Percentiles rank a stretch among this genome's conserved stretches.
These are phyloP conservation scores for Agrochola lota DNA, from an alignment of 2,888 invertebrate species.

Conservation along the genomic window DNA sequence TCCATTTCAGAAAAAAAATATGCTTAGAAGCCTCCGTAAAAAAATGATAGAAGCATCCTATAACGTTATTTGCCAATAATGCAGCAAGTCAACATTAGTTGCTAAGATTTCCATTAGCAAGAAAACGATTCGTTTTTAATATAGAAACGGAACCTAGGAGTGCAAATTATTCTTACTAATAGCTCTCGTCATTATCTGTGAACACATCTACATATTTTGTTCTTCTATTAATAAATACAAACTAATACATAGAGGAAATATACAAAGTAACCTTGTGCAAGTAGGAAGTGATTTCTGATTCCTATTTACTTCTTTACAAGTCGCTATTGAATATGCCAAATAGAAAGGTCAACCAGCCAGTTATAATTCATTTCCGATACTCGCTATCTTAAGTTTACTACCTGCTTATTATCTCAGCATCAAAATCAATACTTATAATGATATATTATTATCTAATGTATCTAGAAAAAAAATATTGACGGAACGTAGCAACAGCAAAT, in stretches of 20 bases:
- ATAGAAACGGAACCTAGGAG: conserved; percentile 26
- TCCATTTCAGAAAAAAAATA: not conserved
- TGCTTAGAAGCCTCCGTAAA: not conserved
- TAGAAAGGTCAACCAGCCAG: conserved; percentile 77
- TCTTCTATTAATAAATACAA: conserved; percentile 66
- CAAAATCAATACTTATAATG: conserved; percentile 47
- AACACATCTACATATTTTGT: conserved; percentile 44
- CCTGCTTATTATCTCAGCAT: conserved; percentile 60
- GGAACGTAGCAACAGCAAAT: conserved; percentile 44
- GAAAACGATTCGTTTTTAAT: conserved; percentile 8
- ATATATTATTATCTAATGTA: conserved; percentile 36
- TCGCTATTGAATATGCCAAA: conserved; percentile 73
- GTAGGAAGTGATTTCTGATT: conserved; percentile 76
- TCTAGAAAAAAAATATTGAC: conserved; percentile 25
- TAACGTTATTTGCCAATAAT: not conserved
- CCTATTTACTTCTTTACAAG: conserved; percentile 71
- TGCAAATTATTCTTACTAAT: conserved; percentile 30
- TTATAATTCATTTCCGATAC: conserved; percentile 75
- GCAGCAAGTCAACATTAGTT: not conserved
- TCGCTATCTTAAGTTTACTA: conserved; percentile 53
- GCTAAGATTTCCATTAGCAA: conserved; percentile 20
- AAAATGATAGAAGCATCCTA: not conserved
- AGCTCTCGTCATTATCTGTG: conserved; percentile 31
- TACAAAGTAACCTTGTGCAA: conserved; percentile 72
- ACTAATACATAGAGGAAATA: conserved; percentile 76